A percentile compares a stretch with the other conserved stretches of the same genome.
Conservation (phyloP, 2,888 invertebrate species). For the Agrotis clavis region DNA sequence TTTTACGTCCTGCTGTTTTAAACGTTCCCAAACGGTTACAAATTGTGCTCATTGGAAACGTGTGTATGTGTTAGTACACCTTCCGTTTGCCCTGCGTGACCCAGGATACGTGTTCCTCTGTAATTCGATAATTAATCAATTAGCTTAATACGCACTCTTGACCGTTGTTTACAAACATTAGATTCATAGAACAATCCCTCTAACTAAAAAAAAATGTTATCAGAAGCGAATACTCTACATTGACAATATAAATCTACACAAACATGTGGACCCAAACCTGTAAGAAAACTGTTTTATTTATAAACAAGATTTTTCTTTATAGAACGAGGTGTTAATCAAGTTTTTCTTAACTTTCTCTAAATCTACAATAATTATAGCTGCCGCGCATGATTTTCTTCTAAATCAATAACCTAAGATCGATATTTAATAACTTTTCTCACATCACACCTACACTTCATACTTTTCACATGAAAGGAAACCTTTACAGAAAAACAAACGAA, state of each 20-base stretch:
- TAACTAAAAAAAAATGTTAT: no score
- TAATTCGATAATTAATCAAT: not conserved
- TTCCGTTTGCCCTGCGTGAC: slow-evolving; percentile 19
- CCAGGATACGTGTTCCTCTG: not conserved
- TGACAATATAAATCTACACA: not conserved
- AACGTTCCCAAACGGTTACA: slow-evolving; percentile 10
- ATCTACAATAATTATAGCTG: slow-evolving; percentile 9
- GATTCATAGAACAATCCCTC: not conserved
- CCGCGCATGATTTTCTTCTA: slow-evolving; percentile 12
- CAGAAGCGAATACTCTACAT: not conserved
- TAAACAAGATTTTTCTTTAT: slow-evolving; percentile 15
- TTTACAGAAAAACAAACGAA: slow-evolving; percentile 11
- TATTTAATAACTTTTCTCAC: slow-evolving; percentile 14
- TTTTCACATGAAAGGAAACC: not conserved
- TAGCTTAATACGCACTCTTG: not conserved
- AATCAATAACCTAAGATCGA: slow-evolving; percentile 14
- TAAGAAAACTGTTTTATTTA: slow-evolving; percentile 28
- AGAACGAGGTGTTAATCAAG: slow-evolving; percentile 31
- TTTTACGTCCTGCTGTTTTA: slow-evolving; percentile 51
- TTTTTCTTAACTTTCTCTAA: slow-evolving; percentile 43
- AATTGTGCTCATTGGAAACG: slow-evolving; percentile 8
- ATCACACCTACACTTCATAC: not conserved
- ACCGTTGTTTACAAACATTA: not conserved
- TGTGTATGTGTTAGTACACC: slow-evolving; percentile 9
- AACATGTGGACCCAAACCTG: not conserved